These are phyloP conservation scores for Rhagium mordax DNA, from an alignment of 2,888 invertebrate species.

Conservation along the genomic window DNA sequence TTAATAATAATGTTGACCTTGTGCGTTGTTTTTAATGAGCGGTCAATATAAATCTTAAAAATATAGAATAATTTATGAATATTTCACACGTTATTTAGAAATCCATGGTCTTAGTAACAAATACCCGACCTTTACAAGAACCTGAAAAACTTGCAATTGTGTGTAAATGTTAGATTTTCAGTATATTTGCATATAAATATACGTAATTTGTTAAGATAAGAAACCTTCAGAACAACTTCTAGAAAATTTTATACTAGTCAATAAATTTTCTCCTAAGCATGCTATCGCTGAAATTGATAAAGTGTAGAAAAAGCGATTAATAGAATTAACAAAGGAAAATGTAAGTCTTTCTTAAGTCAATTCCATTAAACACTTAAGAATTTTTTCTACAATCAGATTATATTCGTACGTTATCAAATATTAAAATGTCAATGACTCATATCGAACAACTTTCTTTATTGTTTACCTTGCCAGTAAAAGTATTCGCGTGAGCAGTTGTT, in stretches of 20 bases:
- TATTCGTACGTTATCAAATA: constrained; percentile 21
- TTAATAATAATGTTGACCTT: too few relatives aligned
- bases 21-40: too few relatives aligned
- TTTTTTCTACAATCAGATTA: background rate
- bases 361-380: background rate
- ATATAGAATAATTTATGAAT: background rate
- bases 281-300: background rate
- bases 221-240: background rate
- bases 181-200: background rate
- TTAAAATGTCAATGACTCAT: constrained; percentile 40
- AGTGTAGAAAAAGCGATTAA: background rate
- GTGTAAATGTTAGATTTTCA: background rate
- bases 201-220: background rate
- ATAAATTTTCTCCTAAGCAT: background rate
- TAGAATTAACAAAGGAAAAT: background rate
- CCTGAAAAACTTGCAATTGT: background rate
- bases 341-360: background rate
- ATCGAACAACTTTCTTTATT: constrained; percentile 16
- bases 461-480: constrained; percentile 35
- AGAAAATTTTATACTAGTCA: background rate
- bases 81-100: background rate
- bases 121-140: background rate
- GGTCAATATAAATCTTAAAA: background rate
- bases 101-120: background rate
- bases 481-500: constrained; percentile 48